Conservation (phyloP, 1,140 invertebrate species). For the Pristionchus pacificus region DNA sequence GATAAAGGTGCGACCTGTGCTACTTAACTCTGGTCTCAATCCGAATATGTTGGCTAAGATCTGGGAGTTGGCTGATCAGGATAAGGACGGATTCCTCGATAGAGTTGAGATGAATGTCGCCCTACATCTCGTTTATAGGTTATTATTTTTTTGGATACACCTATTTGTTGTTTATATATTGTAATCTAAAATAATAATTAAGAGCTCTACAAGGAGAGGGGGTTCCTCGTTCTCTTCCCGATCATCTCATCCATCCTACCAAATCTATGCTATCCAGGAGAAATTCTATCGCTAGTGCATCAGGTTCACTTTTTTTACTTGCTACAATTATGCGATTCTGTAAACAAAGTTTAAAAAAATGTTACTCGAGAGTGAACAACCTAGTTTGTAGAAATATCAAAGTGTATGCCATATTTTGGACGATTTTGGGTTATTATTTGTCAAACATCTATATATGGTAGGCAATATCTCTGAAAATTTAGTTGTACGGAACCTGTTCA, state of each 20-base stretch:
- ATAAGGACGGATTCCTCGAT: conserved; percentile 89
- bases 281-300: conserved; percentile 13
- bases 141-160: neutral
- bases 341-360: neutral
- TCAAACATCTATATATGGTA: conserved; percentile 7
- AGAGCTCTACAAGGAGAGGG: conserved; percentile 27
- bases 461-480: neutral
- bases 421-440: conserved; percentile 7
- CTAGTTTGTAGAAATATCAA: conserved; percentile 8
- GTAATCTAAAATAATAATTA: neutral
- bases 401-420: conserved; percentile 9
- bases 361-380: conserved; percentile 1
- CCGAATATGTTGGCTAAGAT: conserved; percentile 82
- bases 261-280: conserved; percentile 21
- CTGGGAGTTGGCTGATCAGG: conserved; percentile 93
- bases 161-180: neutral
- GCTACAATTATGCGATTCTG: neutral
- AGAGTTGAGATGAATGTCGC: conserved; percentile 94
- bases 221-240: conserved; percentile 23
- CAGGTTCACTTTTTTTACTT: too few species aligned
- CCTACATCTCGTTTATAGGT: conserved; percentile 83
- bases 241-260: conserved; percentile 25
- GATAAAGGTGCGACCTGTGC: conserved; percentile 38
- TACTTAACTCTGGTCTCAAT: conserved; percentile 36
- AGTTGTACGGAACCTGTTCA: neutral